phyloP scores from a whole-genome alignment of 2,797 vertebrate species.

The Lithobates pipiens region DNA sequence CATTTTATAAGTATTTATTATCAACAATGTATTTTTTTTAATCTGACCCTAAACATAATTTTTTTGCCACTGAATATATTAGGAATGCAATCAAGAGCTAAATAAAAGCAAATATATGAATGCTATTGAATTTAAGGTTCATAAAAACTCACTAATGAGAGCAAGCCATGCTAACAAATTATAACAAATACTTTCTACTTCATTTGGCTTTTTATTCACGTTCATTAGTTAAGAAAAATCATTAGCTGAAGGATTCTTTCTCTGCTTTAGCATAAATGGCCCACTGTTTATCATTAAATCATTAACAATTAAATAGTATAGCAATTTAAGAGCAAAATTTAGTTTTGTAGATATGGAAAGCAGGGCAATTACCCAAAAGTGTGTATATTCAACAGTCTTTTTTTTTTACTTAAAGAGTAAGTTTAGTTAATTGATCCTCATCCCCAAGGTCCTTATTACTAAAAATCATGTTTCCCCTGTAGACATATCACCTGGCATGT shows the following conservation, averaged over 20 bases:
- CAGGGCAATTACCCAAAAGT: not conserved
- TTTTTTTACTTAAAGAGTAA: no score
- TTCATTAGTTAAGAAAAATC: slow-evolving; percentile 47
- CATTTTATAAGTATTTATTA: no score
- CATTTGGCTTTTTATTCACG: slow-evolving; percentile 52
- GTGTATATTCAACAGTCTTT: no score
- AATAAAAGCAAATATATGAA: slow-evolving; percentile 29
- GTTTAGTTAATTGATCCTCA: no score
- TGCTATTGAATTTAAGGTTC: slow-evolving; percentile 30
- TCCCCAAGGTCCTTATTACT: no score
- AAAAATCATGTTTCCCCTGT: no score
- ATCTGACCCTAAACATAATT: not conserved
- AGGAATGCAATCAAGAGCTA: not conserved
- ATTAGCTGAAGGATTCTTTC: slow-evolving; percentile 29
- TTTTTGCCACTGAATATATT: slow-evolving; percentile 14
- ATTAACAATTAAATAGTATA: slow-evolving; percentile 52
- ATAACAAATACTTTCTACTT: slow-evolving; percentile 45
- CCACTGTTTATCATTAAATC: slow-evolving; percentile 51
- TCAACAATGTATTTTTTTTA: not conserved
- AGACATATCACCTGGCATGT: no score
- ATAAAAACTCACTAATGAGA: slow-evolving; percentile 54
- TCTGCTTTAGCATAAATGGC: slow-evolving; percentile 24
- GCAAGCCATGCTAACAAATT: slow-evolving; percentile 47
- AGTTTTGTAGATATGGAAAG: slow-evolving; percentile 11
- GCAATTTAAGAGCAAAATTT: not conserved